Conservation (phyloP, 1,140 invertebrate genomes). For the Drosophila orosa region DNA sequence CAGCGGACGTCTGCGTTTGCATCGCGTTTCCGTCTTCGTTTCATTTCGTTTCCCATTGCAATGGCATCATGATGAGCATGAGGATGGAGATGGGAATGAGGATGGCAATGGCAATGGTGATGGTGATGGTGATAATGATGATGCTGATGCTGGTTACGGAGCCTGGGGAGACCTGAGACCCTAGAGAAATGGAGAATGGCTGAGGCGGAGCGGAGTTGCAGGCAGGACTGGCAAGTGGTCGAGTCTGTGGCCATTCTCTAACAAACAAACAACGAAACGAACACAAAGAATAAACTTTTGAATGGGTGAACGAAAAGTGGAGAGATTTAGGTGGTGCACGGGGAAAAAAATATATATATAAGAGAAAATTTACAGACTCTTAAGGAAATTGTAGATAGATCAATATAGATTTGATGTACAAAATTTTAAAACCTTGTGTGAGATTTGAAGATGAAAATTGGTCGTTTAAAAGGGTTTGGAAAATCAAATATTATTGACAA, state of each 20-base stretch:
- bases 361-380: no score
- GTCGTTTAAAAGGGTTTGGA: not conserved
- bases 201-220: constrained; percentile 6
- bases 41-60: constrained; percentile 56
- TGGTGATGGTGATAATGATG: constrained; percentile 25
- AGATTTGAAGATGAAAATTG: not conserved
- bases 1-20: constrained; percentile 62
- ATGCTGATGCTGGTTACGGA: constrained; percentile 12
- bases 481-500: not conserved
- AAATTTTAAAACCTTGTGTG: no score
- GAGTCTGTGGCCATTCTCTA: constrained; percentile 45
- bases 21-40: constrained; percentile 55
- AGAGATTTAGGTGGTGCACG: constrained; percentile 14
- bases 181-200: constrained; percentile 13
- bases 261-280: constrained; percentile 40
- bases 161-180: constrained; percentile 10
- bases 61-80: constrained; percentile 15
- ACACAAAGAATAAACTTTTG: constrained; percentile 44
- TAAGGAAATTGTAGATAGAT: not conserved
- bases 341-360: not conserved
- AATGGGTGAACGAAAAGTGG: constrained; percentile 25
- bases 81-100: not conserved
- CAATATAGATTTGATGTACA: not conserved
- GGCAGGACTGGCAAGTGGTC: constrained; percentile 46
- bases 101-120: no score